Evolutionary conservation across 2,113 vertebrate species (phyloP), one percentile per base, ranked within the genome.

Genomic region (Sialia sialis): DNA sequence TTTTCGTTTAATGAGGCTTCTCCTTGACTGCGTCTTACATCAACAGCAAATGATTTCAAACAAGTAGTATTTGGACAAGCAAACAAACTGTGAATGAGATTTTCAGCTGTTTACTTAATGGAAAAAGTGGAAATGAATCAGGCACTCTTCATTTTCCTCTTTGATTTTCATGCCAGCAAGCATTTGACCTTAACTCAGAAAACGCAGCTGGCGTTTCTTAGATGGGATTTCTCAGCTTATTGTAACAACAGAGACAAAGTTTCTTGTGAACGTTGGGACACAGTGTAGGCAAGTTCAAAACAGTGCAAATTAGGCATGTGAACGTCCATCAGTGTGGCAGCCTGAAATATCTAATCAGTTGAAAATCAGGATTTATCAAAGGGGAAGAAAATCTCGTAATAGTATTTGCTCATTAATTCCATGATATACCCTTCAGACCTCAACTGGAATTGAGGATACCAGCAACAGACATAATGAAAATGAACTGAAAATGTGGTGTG

Each of bases 1-100:
- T 73, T 93, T 80, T 82, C 84, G 74, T 95, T 79, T 90, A 90
- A 94, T 94, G 63, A 95, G 32, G 62, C 66, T 92, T 93, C 63
- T 88, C 56, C 46, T 95, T 94, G 66, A 76, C 60, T 76, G 19
- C 84, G 26, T 60, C 75, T 88, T 87, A 87, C 23, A 76, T 49
- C 26, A 91, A 26, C 60, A 88, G 62, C 80, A 84, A 83, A 75
- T 39, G 2, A 73, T 93, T 95, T 94, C 41, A 79, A 87, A 68
- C 36, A 86, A 89, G 52, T 44, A 55, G 51, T 69, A 87, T 95
- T 94, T 91, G 80, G 39, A 63, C 63, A 86, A 92, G 66, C 36
- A 62, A 64, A 75, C 95, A 91, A 27, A 84, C 63, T 90, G 49
- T 67, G 80, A 96, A 86, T 95, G 59, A 94, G 43, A 91, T 64